Evolutionary conservation across 2,797 vertebrate genomes (phyloP).

Genomic region (Coreius guichenoti): DNA sequence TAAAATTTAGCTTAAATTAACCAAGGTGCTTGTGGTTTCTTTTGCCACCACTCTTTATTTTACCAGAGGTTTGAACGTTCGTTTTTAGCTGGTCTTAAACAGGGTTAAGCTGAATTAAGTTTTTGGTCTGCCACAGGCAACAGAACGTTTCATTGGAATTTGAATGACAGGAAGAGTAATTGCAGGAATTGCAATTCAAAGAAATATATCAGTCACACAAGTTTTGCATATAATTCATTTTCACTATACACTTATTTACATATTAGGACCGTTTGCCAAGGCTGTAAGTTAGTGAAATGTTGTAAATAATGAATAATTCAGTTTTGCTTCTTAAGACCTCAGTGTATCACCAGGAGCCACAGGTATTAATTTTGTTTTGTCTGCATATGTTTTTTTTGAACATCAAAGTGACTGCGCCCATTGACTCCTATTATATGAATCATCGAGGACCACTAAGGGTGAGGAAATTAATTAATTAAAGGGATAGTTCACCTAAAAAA

Average conservation of each 20-base stretch:
- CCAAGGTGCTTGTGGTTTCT: background rate
- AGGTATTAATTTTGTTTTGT: too few relatives aligned
- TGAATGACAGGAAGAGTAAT: background rate
- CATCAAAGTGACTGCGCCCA: too few relatives aligned
- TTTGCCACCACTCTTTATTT: background rate
- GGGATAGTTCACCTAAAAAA: too few relatives aligned
- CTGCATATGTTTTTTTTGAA: too few relatives aligned
- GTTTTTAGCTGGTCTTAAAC: background rate
- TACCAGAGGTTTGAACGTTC: background rate
- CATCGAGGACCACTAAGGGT: too few relatives aligned
- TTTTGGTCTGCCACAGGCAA: background rate
- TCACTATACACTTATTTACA: background rate
- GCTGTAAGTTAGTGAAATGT: too few relatives aligned
- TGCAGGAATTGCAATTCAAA: background rate
- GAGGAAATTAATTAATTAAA: too few relatives aligned
- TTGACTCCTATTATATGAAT: too few relatives aligned
- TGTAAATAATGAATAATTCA: too few relatives aligned
- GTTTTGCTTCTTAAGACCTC: too few relatives aligned
- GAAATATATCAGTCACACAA: background rate
- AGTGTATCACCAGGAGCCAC: too few relatives aligned
- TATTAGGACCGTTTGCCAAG: too few relatives aligned
- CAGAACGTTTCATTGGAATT: background rate
- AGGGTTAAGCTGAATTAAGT: background rate
- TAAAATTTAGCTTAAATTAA: slow-evolving; percentile 6
- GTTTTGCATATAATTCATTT: background rate